Percentiles rank a stretch among this genome's conserved stretches.
Conservation (phyloP, 2,113 vertebrate species). For the Fulica atra region DNA sequence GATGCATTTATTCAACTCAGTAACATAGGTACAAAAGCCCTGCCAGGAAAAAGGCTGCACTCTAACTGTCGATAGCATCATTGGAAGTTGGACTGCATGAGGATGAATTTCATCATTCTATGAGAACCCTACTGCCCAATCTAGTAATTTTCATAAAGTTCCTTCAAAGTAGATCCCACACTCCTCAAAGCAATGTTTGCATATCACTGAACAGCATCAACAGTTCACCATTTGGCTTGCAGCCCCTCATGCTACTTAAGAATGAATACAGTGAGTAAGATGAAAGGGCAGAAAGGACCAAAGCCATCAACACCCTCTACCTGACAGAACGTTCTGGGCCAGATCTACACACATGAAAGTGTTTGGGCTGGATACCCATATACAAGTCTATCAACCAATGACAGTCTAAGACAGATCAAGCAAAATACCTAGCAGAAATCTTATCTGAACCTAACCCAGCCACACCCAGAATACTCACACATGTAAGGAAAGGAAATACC, state of each 20-base stretch:
- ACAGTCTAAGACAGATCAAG: neutral
- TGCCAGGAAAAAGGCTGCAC: neutral
- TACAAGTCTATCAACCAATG: neutral
- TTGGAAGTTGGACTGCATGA: neutral
- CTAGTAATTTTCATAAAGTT: neutral
- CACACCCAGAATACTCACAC: neutral
- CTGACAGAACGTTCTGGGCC: neutral
- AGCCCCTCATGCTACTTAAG: neutral
- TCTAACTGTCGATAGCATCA: neutral
- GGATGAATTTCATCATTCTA: neutral
- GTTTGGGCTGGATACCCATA: neutral
- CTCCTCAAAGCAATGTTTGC: neutral
- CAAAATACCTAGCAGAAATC: neutral
- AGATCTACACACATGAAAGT: neutral
- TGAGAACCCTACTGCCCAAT: neutral
- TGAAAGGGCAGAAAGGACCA: neutral
- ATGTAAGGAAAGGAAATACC: neutral
- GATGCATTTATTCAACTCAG: neutral
- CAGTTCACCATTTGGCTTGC: neutral
- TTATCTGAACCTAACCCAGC: neutral
- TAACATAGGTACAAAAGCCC: neutral
- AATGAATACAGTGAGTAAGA: fast-evolving
- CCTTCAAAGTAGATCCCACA: neutral
- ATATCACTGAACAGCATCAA: fast-evolving
- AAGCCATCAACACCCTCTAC: neutral